phyloP scores from a whole-genome alignment of 2,113 vertebrate genomes.

The Hypocryptadius cinnamomeus region DNA sequence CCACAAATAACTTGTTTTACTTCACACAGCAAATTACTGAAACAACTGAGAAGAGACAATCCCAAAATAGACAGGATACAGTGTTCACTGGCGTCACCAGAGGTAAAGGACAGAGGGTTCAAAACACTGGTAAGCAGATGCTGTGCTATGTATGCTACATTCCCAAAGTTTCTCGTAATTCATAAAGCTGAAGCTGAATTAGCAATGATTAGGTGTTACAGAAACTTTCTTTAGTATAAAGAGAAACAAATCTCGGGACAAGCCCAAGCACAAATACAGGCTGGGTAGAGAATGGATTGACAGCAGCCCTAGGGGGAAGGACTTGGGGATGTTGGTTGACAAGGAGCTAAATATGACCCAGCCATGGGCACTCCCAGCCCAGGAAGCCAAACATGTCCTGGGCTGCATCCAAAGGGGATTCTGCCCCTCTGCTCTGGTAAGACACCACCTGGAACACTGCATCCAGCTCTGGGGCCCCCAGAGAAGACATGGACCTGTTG shows the following conservation, averaged over 20 bases:
- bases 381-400: background rate
- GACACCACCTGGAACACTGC: background rate
- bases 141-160: background rate
- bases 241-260: background rate
- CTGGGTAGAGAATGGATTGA: background rate
- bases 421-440: background rate
- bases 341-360: background rate
- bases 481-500: background rate
- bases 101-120: slow-evolving; percentile 41
- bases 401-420: background rate
- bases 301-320: background rate
- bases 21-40: slow-evolving; percentile 44
- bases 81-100: slow-evolving; percentile 25
- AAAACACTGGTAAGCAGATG: slow-evolving; percentile 6
- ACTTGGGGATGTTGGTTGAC: background rate
- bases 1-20: slow-evolving; percentile 16
- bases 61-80: slow-evolving; percentile 48
- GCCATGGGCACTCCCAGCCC: background rate
- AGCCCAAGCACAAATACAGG: background rate
- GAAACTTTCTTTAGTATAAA: background rate
- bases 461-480: background rate
- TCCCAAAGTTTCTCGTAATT: background rate
- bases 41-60: slow-evolving; percentile 40
- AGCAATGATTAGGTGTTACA: background rate
- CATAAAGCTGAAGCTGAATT: background rate